Base-by-base conservation (phyloP, 2,797 vertebrate species). In the Austrolebias charrua region DNA sequence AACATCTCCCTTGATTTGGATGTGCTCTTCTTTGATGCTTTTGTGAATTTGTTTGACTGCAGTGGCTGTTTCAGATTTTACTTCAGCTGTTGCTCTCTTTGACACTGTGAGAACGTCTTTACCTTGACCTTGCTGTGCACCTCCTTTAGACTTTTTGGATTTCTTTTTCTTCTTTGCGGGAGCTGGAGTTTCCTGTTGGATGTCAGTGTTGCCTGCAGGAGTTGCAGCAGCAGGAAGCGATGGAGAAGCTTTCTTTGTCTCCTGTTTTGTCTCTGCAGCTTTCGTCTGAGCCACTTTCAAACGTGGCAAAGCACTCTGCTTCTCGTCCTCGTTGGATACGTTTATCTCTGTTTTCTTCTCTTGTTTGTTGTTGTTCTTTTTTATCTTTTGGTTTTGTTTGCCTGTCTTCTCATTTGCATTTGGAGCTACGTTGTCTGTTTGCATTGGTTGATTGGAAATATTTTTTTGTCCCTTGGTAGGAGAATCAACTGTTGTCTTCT, bases 161-260 rank as follows among this genome's bases (percentile, higher is more conserved):
- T 93, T 94, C 81, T 89, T 90, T 76, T 91, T 92, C 84, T 82
- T 93, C 71, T 89, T 93, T 56, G 62, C 9, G 49, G 76, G 66
- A 63, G 81, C 64, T 45, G 53, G 75, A 57, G 47, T 72, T 75
- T 80, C 85, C 53, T 54, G 47, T 74, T 86, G 82, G 51, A 72
- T 88, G 48, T 83, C 86, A 55, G 63, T 54, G 42, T 61, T 38
- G 15, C 52, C 78, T 40, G 31, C 48, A 63, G 67, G 45, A 2
- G 4, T 16, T 28, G 65, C 29, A 51, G 62, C 40, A 61, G 61
- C 52, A 63, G 65, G 38, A 66, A 69, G 31, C 31, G 71, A 29
- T 14, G 64, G 11, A 35, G 60, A 65, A 48, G 63, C 69, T 51
- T 83, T 81, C 49, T 82, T 84, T 48, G 69, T 71, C 55, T 55